Percentiles rank a stretch among this genome's conserved stretches.
phyloP scores from a whole-genome alignment of 2,113 vertebrate genomes.

The Beaufortia kweichowensis region DNA sequence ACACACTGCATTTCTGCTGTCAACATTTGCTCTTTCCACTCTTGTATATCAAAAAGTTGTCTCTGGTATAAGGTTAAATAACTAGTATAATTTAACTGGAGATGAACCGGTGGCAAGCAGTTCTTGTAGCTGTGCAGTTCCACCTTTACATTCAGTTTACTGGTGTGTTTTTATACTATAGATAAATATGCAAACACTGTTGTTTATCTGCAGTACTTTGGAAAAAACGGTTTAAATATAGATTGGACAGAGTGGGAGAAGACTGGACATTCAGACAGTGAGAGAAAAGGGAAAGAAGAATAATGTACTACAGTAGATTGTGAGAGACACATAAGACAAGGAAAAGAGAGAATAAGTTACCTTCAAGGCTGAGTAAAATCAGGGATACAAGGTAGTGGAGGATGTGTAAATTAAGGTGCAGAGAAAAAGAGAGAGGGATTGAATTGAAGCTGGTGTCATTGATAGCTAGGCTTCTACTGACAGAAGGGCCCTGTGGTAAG shows the following conservation, averaged over 20 bases:
- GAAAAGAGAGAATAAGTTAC: neutral
- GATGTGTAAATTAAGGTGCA: slow-evolving; percentile 26
- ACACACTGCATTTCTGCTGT: neutral
- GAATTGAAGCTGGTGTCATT: slow-evolving; percentile 38
- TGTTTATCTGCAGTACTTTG: neutral
- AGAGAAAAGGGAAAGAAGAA: neutral
- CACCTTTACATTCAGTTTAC: slow-evolving; percentile 37
- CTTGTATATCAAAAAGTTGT: neutral
- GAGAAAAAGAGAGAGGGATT: slow-evolving; percentile 26
- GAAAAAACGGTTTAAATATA: slow-evolving; percentile 20
- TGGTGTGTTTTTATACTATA: slow-evolving; percentile 4
- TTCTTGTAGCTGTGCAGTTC: neutral
- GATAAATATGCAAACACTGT: slow-evolving; percentile 11
- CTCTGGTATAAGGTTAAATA: neutral
- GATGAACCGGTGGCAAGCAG: no score
- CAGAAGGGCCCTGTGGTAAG: slow-evolving; percentile 30
- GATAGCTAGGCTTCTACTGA: slow-evolving; percentile 37
- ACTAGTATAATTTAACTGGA: no score
- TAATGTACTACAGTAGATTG: neutral
- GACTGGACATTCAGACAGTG: neutral
- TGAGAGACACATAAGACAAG: neutral
- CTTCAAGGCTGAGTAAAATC: neutral
- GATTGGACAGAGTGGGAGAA: neutral
- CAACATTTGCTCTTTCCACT: no score
- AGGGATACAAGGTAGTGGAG: neutral